phyloP scores from a whole-genome alignment of 2,113 vertebrate species.

The Oenanthe oenanthe region DNA sequence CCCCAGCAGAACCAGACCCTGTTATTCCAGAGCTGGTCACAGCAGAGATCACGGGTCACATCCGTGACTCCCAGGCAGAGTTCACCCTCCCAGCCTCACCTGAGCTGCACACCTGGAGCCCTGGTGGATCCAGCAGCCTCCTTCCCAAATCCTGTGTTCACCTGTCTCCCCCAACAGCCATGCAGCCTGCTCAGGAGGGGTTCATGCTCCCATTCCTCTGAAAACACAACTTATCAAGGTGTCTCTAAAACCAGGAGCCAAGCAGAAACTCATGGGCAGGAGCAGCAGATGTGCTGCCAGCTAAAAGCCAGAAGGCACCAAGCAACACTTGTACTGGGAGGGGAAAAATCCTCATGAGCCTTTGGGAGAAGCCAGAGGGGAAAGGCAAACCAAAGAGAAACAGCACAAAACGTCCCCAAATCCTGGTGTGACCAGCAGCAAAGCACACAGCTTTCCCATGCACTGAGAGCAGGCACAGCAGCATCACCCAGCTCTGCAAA shows the following conservation, averaged over 20 bases:
- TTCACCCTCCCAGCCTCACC: neutral
- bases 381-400: neutral
- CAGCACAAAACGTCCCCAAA: neutral
- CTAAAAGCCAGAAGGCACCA: neutral
- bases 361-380: neutral
- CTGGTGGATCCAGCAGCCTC: neutral
- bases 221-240: accelerated
- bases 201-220: accelerated
- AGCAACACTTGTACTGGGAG: neutral
- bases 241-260: no score
- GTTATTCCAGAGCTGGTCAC: neutral
- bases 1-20: neutral
- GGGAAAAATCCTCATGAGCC: neutral
- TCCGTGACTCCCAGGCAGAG: accelerated
- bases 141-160: accelerated
- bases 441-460: neutral
- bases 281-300: neutral
- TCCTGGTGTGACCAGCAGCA: accelerated
- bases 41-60: neutral
- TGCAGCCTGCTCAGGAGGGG: accelerated
- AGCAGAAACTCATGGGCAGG: neutral
- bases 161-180: neutral
- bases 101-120: neutral
- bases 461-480: accelerated
- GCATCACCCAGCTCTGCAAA: neutral